These are phyloP conservation scores for Pithys albifrons DNA, from an alignment of 2,113 vertebrate species.

Conservation along the genomic window DNA sequence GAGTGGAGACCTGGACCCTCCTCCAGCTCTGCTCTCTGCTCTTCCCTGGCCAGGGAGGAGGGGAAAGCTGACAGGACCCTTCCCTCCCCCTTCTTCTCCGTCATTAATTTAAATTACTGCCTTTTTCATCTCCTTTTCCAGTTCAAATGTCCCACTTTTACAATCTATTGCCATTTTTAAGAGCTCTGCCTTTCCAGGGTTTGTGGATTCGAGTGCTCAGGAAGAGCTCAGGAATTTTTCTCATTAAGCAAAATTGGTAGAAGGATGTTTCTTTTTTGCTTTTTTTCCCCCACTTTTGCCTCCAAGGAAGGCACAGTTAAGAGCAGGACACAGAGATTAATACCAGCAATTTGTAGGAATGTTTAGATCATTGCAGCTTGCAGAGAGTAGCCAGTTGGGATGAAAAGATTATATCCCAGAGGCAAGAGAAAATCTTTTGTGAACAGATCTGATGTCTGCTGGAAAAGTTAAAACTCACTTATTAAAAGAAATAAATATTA, in stretches of 20 bases:
- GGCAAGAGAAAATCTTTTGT: slow-evolving; percentile 23
- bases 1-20: not conserved
- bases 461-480: slow-evolving; percentile 22
- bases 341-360: slow-evolving; percentile 39
- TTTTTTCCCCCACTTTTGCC: not conserved
- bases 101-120: not conserved
- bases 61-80: not conserved
- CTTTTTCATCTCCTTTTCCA: not conserved
- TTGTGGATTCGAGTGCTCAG: not conserved
- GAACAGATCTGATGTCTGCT: not conserved
- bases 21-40: not conserved
- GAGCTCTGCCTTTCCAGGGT: not conserved
- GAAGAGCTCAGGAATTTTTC: not conserved
- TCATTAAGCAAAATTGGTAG: not conserved
- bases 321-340: slow-evolving; percentile 46
- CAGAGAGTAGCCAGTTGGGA: slow-evolving; percentile 38
- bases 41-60: not conserved
- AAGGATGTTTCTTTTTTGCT: not conserved
- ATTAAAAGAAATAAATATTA: slow-evolving; percentile 59
- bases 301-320: slow-evolving; percentile 16
- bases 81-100: not conserved
- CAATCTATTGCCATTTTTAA: not conserved
- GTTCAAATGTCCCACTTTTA: not conserved
- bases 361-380: slow-evolving; percentile 13
- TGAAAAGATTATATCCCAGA: slow-evolving; percentile 34